These are phyloP conservation scores for Pseudomyrmex concolor DNA, from an alignment of 1,140 invertebrate genomes.

Conservation along the genomic window DNA sequence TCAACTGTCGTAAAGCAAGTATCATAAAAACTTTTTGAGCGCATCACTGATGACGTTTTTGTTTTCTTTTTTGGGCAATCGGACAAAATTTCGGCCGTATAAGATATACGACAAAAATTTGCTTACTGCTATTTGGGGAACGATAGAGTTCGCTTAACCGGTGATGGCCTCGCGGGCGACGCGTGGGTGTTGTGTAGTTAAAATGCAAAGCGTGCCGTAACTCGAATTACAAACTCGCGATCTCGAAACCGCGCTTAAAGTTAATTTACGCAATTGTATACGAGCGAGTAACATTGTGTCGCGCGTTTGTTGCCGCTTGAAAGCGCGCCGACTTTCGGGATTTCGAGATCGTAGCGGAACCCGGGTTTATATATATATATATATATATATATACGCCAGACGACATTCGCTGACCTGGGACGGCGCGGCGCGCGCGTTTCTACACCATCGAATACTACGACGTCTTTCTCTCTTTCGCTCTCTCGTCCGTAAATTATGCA, in stretches of 20 bases:
- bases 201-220: slow-evolving; percentile 58
- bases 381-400: too few species aligned
- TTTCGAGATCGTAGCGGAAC: not conserved
- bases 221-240: slow-evolving; percentile 59
- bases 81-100: not conserved
- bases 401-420: slow-evolving; percentile 10
- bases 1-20: not conserved
- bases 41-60: not conserved
- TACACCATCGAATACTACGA: slow-evolving; percentile 30
- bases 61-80: not conserved
- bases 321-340: slow-evolving; percentile 47
- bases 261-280: slow-evolving; percentile 50
- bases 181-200: slow-evolving; percentile 8
- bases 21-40: slow-evolving; percentile 9
- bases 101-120: slow-evolving; percentile 16
- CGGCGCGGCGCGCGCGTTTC: slow-evolving; percentile 18
- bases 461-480: not conserved
- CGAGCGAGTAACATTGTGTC: slow-evolving; percentile 22
- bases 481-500: slow-evolving; percentile 43
- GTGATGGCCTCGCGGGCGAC: slow-evolving; percentile 14
- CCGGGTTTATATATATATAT: too few species aligned
- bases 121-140: slow-evolving; percentile 1
- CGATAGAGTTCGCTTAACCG: slow-evolving; percentile 27
- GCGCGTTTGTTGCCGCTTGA: slow-evolving; percentile 12
- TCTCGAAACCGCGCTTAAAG: slow-evolving; percentile 50